Evolutionary conservation across 2,113 vertebrate genomes (phyloP).

Genomic region (Scomber scombrus): DNA sequence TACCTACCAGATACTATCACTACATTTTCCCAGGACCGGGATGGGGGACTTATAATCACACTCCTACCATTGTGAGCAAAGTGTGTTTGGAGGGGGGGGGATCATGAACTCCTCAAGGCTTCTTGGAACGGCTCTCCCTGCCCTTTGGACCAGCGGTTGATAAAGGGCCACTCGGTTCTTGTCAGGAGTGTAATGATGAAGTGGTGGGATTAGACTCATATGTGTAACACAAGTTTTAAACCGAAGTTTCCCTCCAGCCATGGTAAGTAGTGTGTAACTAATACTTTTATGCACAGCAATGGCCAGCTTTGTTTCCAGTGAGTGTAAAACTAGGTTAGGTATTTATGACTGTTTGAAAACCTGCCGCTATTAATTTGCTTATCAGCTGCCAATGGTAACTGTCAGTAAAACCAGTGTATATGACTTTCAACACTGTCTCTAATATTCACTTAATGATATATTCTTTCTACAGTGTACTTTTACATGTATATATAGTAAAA

Average conservation of each 20-base stretch:
- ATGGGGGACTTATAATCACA: neutral
- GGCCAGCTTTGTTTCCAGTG: neutral
- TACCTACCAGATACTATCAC: neutral
- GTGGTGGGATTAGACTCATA: neutral
- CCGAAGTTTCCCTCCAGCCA: slow-evolving; percentile 9
- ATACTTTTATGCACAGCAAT: neutral
- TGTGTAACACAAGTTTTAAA: neutral
- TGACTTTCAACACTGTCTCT: neutral
- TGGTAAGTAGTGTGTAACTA: slow-evolving; percentile 63
- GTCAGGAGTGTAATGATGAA: slow-evolving; percentile 30
- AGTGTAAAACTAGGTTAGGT: neutral
- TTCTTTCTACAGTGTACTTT: too few species aligned
- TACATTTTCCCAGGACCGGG: too few species aligned
- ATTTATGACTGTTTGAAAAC: neutral
- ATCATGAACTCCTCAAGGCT: slow-evolving; percentile 56
- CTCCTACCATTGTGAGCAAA: neutral
- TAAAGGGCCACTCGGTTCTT: slow-evolving; percentile 35
- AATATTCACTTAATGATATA: too few species aligned
- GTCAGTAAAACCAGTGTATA: neutral
- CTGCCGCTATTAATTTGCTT: neutral
- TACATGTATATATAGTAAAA: too few species aligned
- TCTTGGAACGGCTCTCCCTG: slow-evolving; percentile 22
- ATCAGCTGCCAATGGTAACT: neutral
- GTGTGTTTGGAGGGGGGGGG: slow-evolving; percentile 41
- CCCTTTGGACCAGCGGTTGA: slow-evolving; percentile 73